phyloP scores from a whole-genome alignment of 2,888 invertebrate genomes.

The Cheilosia pagana region DNA sequence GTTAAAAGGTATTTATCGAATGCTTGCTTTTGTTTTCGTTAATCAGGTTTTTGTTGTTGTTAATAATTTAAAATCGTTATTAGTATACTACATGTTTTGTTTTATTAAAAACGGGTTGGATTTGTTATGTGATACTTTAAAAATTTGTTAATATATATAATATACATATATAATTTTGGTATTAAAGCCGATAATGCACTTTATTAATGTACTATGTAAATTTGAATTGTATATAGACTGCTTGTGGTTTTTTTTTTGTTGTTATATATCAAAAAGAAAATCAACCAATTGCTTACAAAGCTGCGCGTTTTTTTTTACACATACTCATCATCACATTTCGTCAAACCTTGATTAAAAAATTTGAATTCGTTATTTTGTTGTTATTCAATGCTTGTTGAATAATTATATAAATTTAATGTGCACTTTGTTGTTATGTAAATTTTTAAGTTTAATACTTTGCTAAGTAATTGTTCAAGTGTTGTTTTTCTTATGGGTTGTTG shows the following conservation, averaged over 20 bases:
- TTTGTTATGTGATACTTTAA: conserved; percentile 6
- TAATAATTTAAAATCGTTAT: conserved; percentile 18
- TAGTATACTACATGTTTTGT: conserved; percentile 32
- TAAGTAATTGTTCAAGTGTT: conserved; percentile 21
- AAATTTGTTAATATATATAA: conserved; percentile 38
- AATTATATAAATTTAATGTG: conserved; percentile 36
- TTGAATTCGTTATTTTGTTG: conserved; percentile 26
- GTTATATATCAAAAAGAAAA: conserved; percentile 22
- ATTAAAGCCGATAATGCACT: conserved; percentile 83
- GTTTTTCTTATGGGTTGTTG: not conserved
- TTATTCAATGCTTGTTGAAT: conserved; percentile 32
- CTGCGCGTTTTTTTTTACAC: conserved; percentile 30
- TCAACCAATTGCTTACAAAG: conserved; percentile 47
- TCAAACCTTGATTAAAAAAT: conserved; percentile 39
- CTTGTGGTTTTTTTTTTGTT: conserved; percentile 11
- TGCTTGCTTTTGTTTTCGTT: conserved; percentile 6
- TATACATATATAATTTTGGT: conserved; percentile 38
- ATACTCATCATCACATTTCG: conserved; percentile 56
- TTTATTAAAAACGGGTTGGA: conserved; percentile 21
- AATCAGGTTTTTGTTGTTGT: conserved; percentile 27
- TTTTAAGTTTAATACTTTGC: conserved; percentile 57
- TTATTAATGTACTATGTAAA: conserved; percentile 80
- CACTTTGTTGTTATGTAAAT: conserved; percentile 62
- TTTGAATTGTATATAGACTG: conserved; percentile 65
- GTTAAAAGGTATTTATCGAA: conserved; percentile 49